Conservation (phyloP, 2,888 invertebrate species). For the Lucinisca nassula region DNA sequence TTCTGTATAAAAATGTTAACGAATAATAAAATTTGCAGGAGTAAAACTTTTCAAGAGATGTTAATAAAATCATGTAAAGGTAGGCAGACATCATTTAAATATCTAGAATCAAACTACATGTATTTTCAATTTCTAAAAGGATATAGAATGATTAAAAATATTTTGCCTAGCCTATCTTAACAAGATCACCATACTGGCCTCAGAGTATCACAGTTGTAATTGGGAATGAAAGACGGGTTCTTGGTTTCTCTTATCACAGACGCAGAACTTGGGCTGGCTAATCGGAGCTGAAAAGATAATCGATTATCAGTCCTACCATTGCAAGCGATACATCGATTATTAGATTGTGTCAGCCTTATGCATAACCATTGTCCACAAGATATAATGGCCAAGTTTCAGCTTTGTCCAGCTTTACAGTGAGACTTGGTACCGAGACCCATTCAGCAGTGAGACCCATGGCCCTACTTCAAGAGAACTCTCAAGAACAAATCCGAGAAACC, state of each 20-base stretch:
- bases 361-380: no score
- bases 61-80: constrained; percentile 1
- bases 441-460: no score
- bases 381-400: no score
- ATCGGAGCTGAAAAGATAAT: no score
- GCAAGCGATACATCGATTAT: no score
- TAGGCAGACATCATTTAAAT: background rate
- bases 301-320: no score
- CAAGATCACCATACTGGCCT: constrained; percentile 6
- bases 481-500: background rate
- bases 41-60: constrained; percentile 4
- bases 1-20: constrained; percentile 1
- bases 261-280: no score
- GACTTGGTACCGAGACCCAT: no score
- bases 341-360: no score
- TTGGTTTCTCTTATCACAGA: background rate
- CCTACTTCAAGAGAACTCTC: background rate
- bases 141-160: constrained; percentile 1
- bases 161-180: background rate
- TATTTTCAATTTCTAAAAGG: no score
- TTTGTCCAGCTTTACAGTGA: no score
- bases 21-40: constrained; percentile 13
- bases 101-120: background rate
- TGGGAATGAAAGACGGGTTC: constrained; percentile 59
- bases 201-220: constrained; percentile 68